These are phyloP conservation scores for Fissipunctia ypsillon DNA, from an alignment of 2,888 invertebrate genomes.

Conservation along the genomic window DNA sequence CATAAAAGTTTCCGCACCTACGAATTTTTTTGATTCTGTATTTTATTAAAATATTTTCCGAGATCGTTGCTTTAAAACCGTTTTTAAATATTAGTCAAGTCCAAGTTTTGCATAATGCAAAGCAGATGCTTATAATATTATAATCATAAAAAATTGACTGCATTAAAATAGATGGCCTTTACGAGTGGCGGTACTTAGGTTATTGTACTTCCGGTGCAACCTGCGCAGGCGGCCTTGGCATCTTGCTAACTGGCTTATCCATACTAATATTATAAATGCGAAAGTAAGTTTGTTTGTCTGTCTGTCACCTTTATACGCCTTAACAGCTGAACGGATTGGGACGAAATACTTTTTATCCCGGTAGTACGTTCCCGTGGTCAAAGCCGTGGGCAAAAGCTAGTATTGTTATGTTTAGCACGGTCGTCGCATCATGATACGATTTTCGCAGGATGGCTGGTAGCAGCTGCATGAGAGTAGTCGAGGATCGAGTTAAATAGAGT, in stretches of 20 bases:
- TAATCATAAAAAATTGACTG: conserved; percentile 8
- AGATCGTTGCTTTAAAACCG: neutral
- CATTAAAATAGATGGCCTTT: neutral
- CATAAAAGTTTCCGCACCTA: neutral
- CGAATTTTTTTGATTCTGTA: neutral
- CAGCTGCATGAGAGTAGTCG: no score
- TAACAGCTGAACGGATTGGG: no score
- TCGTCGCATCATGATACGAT: no score
- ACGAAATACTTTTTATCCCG: no score
- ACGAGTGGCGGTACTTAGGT: neutral
- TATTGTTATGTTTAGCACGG: neutral
- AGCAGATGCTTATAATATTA: neutral
- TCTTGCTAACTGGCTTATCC: neutral
- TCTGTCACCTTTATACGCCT: no score
- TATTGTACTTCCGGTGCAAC: conserved; percentile 9
- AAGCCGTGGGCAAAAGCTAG: no score
- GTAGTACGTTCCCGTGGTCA: no score
- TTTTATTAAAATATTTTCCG: neutral
- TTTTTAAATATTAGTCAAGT: neutral
- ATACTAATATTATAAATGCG: neutral
- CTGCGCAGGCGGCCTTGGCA: neutral
- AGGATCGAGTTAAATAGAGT: no score
- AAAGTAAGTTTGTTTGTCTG: neutral
- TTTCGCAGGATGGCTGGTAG: no score
- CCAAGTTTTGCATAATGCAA: conserved; percentile 6